Base-by-base conservation (phyloP, 2,888 invertebrate species). In the Platycheirus albimanus region DNA sequence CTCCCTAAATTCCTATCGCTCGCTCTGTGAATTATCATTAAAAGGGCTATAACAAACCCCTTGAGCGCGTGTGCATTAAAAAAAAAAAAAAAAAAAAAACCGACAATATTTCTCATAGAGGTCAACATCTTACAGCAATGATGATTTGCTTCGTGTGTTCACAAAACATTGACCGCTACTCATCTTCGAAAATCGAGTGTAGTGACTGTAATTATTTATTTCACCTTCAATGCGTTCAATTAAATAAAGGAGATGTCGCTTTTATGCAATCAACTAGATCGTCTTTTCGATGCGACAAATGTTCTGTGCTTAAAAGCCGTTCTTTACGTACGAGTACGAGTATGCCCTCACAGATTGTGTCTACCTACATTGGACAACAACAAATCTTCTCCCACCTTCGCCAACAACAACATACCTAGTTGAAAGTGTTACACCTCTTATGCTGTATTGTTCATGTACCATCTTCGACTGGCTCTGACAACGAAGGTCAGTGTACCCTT, bases 201-300 rank as follows among this genome's bases (percentile, higher is more conserved):
- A 33, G 20, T 36, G 54, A 56, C 11, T 69, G 69, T 24, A 47
- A 45, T 3, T 2, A 36, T 30, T 54, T 56, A 4, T 69, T 69
- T 56, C 54, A 54, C 19, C 45, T 30, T 56, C 1, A 28, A 19
- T 69, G 69, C 13, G 30, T 24, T 28, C 54, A 69, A 33, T n/a
- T 54, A 3, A 33, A 17, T 19, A 20, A 33, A 47, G 43, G 56
- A 56, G 56, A 69, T 43, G 33, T 11, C 13, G 69, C 43, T 6
- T 56, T 20, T 17, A 30, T 30, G 4, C 38, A 24, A 69, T 33
- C 69, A 19, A 56, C 11, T 67, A 38, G 20, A 3, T 30, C 19
- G 45, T 30, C 45, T 20, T 69, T 56, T 47, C 69, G 69, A 0
- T 69, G 69, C 17, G 45, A 69, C n/a, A 56, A 69, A 33, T 67